These are phyloP conservation scores for Philaenus spumarius DNA, from an alignment of 1,140 invertebrate genomes.

Conservation along the genomic window DNA sequence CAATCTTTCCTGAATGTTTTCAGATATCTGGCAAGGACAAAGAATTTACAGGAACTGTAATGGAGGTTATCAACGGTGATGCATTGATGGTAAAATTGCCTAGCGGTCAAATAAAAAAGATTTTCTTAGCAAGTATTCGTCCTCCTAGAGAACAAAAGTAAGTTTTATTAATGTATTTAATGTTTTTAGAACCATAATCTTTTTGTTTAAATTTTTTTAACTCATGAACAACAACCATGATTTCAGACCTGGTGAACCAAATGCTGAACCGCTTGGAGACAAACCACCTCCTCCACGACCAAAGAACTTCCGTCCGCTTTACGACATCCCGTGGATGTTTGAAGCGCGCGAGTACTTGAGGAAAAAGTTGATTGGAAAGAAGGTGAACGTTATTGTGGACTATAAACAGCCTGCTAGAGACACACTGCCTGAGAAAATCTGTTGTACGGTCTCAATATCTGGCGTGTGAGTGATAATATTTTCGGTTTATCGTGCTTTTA, in stretches of 20 bases:
- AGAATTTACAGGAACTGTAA: constrained; percentile 76
- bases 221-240: too few relatives aligned
- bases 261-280: constrained; percentile 49
- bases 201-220: too few relatives aligned
- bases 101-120: constrained; percentile 78
- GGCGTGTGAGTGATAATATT: constrained; percentile 68
- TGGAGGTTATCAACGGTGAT: constrained; percentile 94
- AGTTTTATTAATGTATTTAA: too few relatives aligned
- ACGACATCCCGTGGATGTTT: constrained; percentile 97
- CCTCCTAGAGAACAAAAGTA: constrained; percentile 62
- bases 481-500: too few relatives aligned
- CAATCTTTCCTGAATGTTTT: too few relatives aligned
- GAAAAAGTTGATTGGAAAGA: constrained; percentile 94
- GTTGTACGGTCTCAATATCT: constrained; percentile 82
- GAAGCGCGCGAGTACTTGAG: constrained; percentile 95
- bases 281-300: constrained; percentile 50
- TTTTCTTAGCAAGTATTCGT: constrained; percentile 92
- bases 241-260: background rate
- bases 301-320: constrained; percentile 65
- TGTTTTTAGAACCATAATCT: too few relatives aligned
- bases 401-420: constrained; percentile 93
- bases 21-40: constrained; percentile 70
- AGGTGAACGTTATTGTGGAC: constrained; percentile 87
- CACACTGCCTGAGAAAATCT: constrained; percentile 90
- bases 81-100: constrained; percentile 75